A percentile compares a stretch with the other conserved stretches of the same genome.
These are phyloP conservation scores for Neomorphus geoffroyi DNA, from an alignment of 2,797 vertebrate genomes.

Conservation along the genomic window DNA sequence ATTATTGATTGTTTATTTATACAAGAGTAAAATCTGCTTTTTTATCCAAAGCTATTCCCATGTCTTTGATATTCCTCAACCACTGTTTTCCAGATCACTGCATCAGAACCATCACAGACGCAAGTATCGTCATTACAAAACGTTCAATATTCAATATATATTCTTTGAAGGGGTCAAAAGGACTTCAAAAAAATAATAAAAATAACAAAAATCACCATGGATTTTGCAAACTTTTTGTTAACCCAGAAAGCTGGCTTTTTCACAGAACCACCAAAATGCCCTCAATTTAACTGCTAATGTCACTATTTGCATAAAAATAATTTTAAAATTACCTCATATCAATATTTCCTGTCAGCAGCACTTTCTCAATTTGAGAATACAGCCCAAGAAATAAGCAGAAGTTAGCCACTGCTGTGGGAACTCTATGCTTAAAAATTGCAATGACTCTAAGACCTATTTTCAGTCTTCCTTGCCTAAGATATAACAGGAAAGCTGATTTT, in stretches of 20 bases:
- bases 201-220: background rate
- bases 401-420: background rate
- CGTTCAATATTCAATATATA: background rate
- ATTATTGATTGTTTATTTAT: background rate
- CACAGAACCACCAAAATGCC: background rate
- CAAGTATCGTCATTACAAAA: background rate
- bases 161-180: background rate
- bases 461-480: background rate
- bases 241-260: background rate
- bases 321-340: background rate
- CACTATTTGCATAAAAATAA: background rate
- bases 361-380: background rate
- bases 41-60: background rate
- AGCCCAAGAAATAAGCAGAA: background rate
- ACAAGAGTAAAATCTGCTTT: background rate
- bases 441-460: background rate
- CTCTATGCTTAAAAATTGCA: background rate
- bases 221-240: background rate
- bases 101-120: background rate
- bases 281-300: background rate
- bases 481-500: background rate
- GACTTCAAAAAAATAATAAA: constrained; percentile 13
- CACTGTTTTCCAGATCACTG: background rate
- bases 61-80: background rate
- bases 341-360: background rate